These are phyloP conservation scores for Subacronicta megacephala DNA, from an alignment of 2,888 invertebrate species.

Conservation along the genomic window DNA sequence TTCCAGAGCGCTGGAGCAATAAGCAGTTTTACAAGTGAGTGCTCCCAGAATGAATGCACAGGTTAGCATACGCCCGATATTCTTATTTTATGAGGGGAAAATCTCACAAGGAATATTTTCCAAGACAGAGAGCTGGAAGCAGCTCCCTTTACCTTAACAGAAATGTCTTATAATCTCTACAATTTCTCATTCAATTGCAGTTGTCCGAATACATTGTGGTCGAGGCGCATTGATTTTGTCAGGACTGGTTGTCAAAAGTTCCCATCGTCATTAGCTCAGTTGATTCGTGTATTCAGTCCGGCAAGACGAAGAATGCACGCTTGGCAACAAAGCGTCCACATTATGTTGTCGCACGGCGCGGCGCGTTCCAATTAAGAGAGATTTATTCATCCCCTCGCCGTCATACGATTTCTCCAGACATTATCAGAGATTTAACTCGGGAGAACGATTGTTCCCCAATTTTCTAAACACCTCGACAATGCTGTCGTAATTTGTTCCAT, in stretches of 20 bases:
- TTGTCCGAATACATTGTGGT: constrained; percentile 50
- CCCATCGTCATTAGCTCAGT: constrained; percentile 76
- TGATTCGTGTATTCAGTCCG: constrained; percentile 77
- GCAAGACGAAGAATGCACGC: constrained; percentile 75
- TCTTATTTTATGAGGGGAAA: constrained; percentile 80
- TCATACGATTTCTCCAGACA: constrained; percentile 79
- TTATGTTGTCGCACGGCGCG: constrained; percentile 83
- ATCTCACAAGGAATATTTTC: constrained; percentile 69
- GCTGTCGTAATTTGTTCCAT: constrained; percentile 84
- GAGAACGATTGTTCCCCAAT: constrained; percentile 86
- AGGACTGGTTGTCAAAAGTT: constrained; percentile 72
- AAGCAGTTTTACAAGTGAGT: constrained; percentile 84
- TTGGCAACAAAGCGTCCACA: constrained; percentile 80
- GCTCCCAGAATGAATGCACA: constrained; percentile 77
- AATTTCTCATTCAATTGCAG: constrained; percentile 56
- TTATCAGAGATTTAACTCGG: constrained; percentile 85
- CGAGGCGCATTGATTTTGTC: constrained; percentile 64
- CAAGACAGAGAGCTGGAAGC: constrained; percentile 50
- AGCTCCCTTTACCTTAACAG: constrained; percentile 37
- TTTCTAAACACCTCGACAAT: constrained; percentile 86
- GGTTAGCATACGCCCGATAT: constrained; percentile 78
- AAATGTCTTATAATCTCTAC: constrained; percentile 46
- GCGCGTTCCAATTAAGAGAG: constrained; percentile 85
- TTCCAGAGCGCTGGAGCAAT: constrained; percentile 78
- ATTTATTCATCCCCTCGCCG: constrained; percentile 84